Percentiles rank a stretch among this genome's conserved stretches.
phyloP scores from a whole-genome alignment of 2,113 vertebrate genomes.

The Chloropsis cyanopogon region DNA sequence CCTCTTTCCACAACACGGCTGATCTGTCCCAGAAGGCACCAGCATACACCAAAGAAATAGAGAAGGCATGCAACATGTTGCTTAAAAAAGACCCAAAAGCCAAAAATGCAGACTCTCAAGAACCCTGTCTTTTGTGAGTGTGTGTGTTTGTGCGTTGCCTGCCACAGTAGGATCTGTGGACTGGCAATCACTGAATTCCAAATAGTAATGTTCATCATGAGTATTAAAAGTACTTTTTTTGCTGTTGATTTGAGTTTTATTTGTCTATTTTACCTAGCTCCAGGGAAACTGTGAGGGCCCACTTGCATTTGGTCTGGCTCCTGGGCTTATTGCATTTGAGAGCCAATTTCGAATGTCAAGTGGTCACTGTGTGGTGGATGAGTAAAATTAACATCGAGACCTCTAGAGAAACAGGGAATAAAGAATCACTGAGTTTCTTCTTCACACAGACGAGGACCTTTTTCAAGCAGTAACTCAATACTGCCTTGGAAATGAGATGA shows the following conservation, averaged over 20 bases:
- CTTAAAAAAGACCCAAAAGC: background rate
- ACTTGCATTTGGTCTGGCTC: background rate
- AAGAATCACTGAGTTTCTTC: background rate
- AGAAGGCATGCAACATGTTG: background rate
- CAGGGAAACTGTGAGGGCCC: background rate
- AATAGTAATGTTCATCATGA: background rate
- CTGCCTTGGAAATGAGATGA: background rate
- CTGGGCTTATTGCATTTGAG: background rate
- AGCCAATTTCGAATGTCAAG: background rate
- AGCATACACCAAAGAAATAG: background rate
- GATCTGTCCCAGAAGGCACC: background rate
- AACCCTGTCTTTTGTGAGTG: background rate
- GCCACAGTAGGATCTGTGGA: background rate
- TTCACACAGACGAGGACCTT: background rate
- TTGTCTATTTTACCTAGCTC: background rate
- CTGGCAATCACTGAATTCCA: background rate
- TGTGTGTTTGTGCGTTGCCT: background rate
- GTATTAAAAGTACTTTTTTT: background rate
- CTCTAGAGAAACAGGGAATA: background rate
- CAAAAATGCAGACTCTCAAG: background rate
- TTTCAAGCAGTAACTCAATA: background rate
- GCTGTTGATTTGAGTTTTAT: background rate
- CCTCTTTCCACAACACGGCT: background rate
- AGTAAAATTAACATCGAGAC: background rate
- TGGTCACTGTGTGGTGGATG: background rate